phyloP scores from a whole-genome alignment of 2,113 vertebrate species.

The Ctenomys sociabilis region DNA sequence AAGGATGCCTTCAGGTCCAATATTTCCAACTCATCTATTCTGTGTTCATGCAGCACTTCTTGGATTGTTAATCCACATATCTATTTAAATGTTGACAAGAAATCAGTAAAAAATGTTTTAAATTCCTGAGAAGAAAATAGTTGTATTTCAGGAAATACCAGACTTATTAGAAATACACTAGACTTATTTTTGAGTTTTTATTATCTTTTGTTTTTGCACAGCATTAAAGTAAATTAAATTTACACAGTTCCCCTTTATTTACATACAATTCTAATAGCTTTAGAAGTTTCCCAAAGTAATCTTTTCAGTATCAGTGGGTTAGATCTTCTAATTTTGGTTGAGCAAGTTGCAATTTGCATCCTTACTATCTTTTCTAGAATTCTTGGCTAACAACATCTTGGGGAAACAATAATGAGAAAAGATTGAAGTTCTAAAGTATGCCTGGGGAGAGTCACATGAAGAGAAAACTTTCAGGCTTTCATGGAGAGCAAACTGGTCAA shows the following conservation, averaged over 20 bases:
- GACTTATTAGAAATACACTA: background rate
- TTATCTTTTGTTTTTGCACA: conserved; percentile 22
- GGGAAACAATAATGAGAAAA: conserved; percentile 46
- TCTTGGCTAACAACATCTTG: conserved; percentile 39
- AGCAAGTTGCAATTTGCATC: conserved; percentile 52
- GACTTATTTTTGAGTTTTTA: conserved; percentile 60
- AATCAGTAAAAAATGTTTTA: conserved; percentile 31
- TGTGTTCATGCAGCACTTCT: background rate
- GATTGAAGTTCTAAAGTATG: no score
- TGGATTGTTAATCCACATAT: conserved; percentile 14
- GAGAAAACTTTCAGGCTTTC: no score
- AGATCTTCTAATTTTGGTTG: conserved; percentile 30
- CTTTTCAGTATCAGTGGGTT: conserved; percentile 45
- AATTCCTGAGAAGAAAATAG: conserved; percentile 46
- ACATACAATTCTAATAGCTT: conserved; percentile 29
- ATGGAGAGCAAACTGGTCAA: no score
- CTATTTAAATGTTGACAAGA: conserved; percentile 37
- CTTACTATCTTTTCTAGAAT: conserved; percentile 36
- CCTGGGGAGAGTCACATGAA: no score
- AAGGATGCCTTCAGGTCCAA: background rate
- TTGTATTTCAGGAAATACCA: conserved; percentile 21
- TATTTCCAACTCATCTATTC: conserved; percentile 20
- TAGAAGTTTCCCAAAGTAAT: conserved; percentile 38
- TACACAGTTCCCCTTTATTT: background rate
- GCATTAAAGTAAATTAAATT: conserved; percentile 41